phyloP scores from a whole-genome alignment of 2,888 invertebrate species.

The Campoplex nolae region DNA sequence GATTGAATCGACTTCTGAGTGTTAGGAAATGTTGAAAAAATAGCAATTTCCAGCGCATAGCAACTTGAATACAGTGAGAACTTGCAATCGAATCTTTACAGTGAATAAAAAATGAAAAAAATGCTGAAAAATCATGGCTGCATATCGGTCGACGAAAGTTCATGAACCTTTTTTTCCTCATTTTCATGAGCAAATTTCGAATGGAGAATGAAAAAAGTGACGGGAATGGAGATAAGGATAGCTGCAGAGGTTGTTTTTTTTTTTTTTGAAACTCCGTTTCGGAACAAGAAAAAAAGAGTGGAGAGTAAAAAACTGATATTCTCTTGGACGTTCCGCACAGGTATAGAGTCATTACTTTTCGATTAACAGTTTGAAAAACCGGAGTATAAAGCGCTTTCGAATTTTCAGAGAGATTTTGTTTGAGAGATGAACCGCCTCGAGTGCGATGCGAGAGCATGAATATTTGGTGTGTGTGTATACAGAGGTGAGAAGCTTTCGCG shows the following conservation, averaged over 20 bases:
- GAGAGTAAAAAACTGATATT: constrained; percentile 21
- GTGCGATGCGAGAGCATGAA: constrained; percentile 23
- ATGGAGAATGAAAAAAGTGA: neutral
- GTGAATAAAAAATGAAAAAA: neutral
- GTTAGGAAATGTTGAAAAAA: too few relatives aligned
- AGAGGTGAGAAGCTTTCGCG: constrained; percentile 13
- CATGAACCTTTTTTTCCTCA: neutral
- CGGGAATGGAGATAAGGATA: neutral
- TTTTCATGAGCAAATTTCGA: neutral
- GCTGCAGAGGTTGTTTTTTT: neutral
- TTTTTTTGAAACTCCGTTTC: too few relatives aligned
- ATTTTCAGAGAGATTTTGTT: constrained; percentile 31
- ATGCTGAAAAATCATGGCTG: too few relatives aligned
- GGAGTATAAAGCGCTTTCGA: constrained; percentile 6
- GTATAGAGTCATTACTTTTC: constrained; percentile 56
- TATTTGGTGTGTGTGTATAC: constrained; percentile 17
- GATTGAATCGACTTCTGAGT: too few relatives aligned
- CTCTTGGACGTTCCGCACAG: neutral
- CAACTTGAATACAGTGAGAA: too few relatives aligned
- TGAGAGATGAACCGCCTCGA: constrained; percentile 29
- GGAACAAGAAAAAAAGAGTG: neutral
- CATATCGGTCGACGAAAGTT: neutral
- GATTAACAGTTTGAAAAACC: constrained; percentile 43
- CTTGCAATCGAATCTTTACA: neutral
- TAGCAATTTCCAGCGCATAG: too few relatives aligned